These are phyloP conservation scores for Myrmecophaga tridactyla DNA, from an alignment of 2,113 vertebrate species.

Conservation along the genomic window DNA sequence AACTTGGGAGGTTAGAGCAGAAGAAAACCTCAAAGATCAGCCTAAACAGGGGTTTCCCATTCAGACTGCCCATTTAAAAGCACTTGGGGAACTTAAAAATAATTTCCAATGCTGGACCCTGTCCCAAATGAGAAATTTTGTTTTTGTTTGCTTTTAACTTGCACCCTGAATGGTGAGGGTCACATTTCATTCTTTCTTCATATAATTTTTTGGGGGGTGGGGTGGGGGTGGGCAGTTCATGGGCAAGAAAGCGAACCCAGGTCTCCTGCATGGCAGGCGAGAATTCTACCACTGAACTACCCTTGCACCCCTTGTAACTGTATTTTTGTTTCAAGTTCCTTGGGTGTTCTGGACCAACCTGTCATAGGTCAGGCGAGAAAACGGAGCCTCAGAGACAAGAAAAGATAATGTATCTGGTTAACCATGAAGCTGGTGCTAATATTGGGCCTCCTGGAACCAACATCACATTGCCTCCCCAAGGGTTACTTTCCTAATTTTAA, in stretches of 20 bases:
- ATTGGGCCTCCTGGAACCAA: not conserved
- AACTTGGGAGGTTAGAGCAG: not conserved
- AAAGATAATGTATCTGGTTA: not conserved
- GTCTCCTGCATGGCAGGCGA: too few species aligned
- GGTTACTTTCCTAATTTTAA: not conserved
- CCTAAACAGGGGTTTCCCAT: not conserved
- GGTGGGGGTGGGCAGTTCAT: too few species aligned
- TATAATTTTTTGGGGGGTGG: too few species aligned
- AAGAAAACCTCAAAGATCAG: not conserved
- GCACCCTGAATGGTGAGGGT: too few species aligned
- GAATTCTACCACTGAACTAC: too few species aligned
- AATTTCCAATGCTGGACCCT: not conserved
- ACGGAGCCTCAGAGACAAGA: not conserved
- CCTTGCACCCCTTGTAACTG: too few species aligned
- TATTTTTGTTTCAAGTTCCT: not conserved
- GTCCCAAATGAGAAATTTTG: not conserved
- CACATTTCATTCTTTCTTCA: too few species aligned
- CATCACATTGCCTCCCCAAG: accelerated
- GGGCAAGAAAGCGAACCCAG: too few species aligned
- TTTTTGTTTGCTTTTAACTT: too few species aligned
- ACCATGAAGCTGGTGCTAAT: not conserved
- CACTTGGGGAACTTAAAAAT: not conserved
- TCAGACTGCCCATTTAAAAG: not conserved
- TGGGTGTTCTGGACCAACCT: not conserved
- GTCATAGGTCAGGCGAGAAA: not conserved